phyloP scores from a whole-genome alignment of 2,113 vertebrate species.

The Felis chaus region DNA sequence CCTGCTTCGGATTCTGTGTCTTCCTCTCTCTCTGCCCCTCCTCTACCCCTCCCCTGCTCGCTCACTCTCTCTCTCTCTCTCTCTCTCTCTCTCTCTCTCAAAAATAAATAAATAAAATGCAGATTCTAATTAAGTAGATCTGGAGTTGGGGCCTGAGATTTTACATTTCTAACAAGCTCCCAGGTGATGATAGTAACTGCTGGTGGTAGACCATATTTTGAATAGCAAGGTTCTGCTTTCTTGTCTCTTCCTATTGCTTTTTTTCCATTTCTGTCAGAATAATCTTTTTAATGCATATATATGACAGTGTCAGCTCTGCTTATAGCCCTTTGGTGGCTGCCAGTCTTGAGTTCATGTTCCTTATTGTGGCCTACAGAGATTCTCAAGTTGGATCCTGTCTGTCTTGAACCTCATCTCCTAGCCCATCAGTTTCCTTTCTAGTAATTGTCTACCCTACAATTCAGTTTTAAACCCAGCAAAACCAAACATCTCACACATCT shows the following conservation, averaged over 20 bases:
- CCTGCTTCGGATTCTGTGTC: too few relatives aligned
- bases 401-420: not conserved
- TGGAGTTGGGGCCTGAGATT: not conserved
- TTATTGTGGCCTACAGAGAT: not conserved
- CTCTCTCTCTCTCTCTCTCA: too few relatives aligned
- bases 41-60: too few relatives aligned
- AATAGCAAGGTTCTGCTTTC: not conserved
- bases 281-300: not conserved
- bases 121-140: not conserved
- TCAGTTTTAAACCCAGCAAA: not conserved
- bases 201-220: not conserved
- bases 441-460: not conserved
- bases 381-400: not conserved
- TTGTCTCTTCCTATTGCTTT: not conserved
- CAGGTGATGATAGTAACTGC: not conserved
- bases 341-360: not conserved
- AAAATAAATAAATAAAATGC: not conserved
- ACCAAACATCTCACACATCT: not conserved
- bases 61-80: too few relatives aligned
- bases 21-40: too few relatives aligned
- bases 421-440: not conserved
- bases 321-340: not conserved
- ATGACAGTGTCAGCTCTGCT: not conserved
- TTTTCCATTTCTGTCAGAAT: not conserved
- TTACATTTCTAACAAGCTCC: not conserved